Base-by-base conservation (phyloP, 2,888 invertebrate species). In the Drosophila borborema region DNA sequence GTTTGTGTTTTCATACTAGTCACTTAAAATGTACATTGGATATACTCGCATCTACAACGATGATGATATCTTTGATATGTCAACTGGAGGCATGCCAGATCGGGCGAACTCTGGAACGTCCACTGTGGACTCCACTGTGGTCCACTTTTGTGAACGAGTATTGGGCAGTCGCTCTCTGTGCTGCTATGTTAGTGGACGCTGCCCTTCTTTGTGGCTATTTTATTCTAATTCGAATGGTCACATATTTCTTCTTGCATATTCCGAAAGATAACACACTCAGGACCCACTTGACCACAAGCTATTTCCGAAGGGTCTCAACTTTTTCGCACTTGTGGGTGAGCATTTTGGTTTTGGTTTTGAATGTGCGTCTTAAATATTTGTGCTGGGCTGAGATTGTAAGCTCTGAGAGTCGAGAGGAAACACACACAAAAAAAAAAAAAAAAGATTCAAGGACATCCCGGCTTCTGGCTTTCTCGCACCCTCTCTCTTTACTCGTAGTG, bases 101-200 rank as follows among this genome's bases (percentile, higher is more conserved):
- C 6, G 38, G 38, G 38, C 6, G 28, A 38, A 16, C 3, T 14
- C 14, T 38, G 14, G 1, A 16, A 6, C 14, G 2, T 38, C 38
- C 38, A 40, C 16, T 7, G 16, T 4, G 7, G 41, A 41, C 41
- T 40, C 1, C 7, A 4, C 20, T 20, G 20, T 20, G 38, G 1
- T 38, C 14, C 4, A 12, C 14, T n/a, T 23, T 14, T 20, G 6
- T 14, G 46, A 23, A 23, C 14, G 48, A 48, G 28, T 28, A 48
- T 48, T 4, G 16, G 8, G 4, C 16, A 9, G 16, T 48, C 23
- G 28, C 16, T 7, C 7, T 16, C 3, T 6, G 4, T 9, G 28
- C 10, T n/a, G n/a, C 5, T 49, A 10, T n/a, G 72, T 64, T 76
- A 76, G 86, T 83, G 70, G 72, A 86, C 81, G 73, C 45, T 56